These are phyloP conservation scores for Xiphophorus maculatus DNA, from an alignment of 2,113 vertebrate species.

Conservation along the genomic window DNA sequence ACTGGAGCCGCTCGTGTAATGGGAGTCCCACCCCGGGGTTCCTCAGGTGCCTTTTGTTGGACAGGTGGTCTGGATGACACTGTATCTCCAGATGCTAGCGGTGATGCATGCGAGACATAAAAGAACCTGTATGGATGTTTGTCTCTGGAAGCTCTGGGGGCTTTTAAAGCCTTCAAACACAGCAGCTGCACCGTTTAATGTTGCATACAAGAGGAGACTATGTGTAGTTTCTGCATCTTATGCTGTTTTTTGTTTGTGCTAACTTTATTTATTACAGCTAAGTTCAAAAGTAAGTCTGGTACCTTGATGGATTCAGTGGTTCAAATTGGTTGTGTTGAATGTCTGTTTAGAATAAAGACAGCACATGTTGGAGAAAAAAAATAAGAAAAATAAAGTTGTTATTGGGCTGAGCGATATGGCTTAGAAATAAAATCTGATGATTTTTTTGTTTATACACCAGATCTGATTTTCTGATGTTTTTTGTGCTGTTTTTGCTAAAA, in stretches of 20 bases:
- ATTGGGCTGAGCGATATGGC: too few species aligned
- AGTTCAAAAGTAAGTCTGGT: neutral
- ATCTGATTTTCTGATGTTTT: neutral
- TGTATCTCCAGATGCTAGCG: conserved; percentile 62
- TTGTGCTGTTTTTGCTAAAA: too few species aligned
- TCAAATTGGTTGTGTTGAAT: conserved; percentile 38
- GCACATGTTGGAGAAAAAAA: neutral
- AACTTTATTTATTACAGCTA: neutral
- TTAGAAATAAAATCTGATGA: too few species aligned
- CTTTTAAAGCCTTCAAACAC: conserved; percentile 36
- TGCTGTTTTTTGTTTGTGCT: neutral
- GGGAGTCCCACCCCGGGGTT: conserved; percentile 42
- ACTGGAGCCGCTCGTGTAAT: conserved; percentile 34
- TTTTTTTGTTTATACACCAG: too few species aligned
- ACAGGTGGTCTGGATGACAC: conserved; percentile 65
- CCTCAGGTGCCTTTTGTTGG: conserved; percentile 68
- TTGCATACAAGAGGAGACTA: conserved; percentile 9
- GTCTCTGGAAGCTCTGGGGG: conserved; percentile 47
- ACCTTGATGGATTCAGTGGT: conserved; percentile 5
- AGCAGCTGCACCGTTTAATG: conserved; percentile 19
- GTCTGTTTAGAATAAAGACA: conserved; percentile 17
- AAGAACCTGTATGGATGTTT: conserved; percentile 62
- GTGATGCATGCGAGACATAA: conserved; percentile 56
- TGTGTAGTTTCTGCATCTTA: conserved; percentile 11
- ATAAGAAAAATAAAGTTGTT: neutral